Evolutionary conservation across 2,797 vertebrate species (phyloP).

Genomic region (Parotocinclus haroldoi): DNA sequence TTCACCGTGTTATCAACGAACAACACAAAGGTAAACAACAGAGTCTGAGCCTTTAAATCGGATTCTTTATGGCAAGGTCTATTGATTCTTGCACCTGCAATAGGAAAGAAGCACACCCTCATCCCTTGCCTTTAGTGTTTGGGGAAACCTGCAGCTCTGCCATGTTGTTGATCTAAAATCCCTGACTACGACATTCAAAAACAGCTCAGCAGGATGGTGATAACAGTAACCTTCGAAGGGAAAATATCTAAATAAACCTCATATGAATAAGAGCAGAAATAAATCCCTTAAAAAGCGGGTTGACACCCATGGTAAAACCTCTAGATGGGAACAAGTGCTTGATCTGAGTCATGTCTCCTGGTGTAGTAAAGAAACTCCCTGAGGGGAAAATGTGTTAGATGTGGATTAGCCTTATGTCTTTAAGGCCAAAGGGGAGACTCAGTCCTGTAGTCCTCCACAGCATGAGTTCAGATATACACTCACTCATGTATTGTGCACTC

Average conservation of each 20-base stretch:
- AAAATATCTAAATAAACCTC: conserved; percentile 22
- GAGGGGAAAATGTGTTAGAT: conserved; percentile 37
- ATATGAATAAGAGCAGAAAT: conserved; percentile 15
- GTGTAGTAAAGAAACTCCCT: conserved; percentile 31
- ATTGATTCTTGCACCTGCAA: conserved; percentile 13
- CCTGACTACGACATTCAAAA: conserved; percentile 17
- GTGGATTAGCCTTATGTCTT: conserved; percentile 47
- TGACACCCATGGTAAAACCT: conserved; percentile 10
- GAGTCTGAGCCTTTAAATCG: conserved; percentile 17
- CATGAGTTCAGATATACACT: conserved; percentile 11
- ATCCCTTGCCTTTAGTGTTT: background rate
- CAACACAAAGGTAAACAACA: conserved; percentile 17
- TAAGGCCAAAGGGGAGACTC: conserved; percentile 36
- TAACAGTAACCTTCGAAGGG: background rate
- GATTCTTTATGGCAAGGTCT: background rate
- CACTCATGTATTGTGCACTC: conserved; percentile 1
- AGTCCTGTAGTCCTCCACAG: conserved; percentile 18
- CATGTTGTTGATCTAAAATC: conserved; percentile 17
- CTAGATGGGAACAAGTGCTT: conserved; percentile 10
- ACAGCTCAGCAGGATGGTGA: conserved; percentile 20
- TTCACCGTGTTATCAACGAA: background rate
- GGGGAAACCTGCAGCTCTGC: conserved; percentile 8
- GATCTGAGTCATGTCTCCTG: conserved; percentile 21
- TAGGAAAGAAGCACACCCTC: background rate
- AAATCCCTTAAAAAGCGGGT: conserved; percentile 18